These are phyloP conservation scores for Parauchenoglanis punctatus DNA, from an alignment of 2,797 vertebrate species.

Conservation along the genomic window DNA sequence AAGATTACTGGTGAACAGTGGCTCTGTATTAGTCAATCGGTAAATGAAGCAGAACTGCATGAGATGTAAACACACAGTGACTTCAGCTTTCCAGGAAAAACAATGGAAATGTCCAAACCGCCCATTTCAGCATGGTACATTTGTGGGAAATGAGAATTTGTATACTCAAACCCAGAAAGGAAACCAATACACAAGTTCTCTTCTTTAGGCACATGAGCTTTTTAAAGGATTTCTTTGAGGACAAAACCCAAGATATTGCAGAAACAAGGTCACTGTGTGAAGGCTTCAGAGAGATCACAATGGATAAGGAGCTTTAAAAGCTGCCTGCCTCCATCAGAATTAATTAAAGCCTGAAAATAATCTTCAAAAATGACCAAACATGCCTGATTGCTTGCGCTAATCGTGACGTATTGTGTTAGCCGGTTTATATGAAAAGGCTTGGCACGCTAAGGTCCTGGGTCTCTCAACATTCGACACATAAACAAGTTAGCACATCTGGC, in stretches of 20 bases:
- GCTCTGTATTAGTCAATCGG: constrained; percentile 29
- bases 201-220: neutral
- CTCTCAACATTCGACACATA: constrained; percentile 73
- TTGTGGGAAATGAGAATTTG: constrained; percentile 70
- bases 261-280: neutral
- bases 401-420: neutral
- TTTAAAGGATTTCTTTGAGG: neutral
- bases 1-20: constrained; percentile 26
- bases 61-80: constrained; percentile 35
- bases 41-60: constrained; percentile 20
- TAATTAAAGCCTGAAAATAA: neutral
- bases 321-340: neutral
- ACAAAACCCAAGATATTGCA: neutral
- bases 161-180: constrained; percentile 44
- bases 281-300: neutral
- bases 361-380: neutral
- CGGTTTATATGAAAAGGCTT: constrained; percentile 50
- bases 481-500: constrained; percentile 68
- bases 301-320: constrained; percentile 14
- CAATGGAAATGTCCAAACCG: constrained; percentile 44
- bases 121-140: constrained; percentile 63
- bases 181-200: constrained; percentile 18
- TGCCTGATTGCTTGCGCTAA: neutral
- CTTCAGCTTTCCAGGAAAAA: constrained; percentile 34
- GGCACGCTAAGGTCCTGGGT: constrained; percentile 73